Conservation (phyloP, 2,113 vertebrate genomes). For the Sinocyclocheilus anshuiensis region DNA sequence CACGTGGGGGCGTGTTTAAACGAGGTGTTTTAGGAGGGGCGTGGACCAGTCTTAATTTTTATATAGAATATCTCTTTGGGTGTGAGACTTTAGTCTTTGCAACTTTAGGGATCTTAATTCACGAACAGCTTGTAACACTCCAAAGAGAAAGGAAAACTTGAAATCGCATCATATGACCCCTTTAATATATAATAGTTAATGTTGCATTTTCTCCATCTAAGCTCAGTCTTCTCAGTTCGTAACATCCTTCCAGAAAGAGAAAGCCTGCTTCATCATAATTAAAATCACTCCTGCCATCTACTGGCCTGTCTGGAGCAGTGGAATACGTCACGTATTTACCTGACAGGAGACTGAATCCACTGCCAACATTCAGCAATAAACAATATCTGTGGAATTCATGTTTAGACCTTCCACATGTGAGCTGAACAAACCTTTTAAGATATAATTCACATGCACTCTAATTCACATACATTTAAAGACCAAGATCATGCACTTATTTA, state of each 20-base stretch:
- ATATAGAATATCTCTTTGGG: too few relatives aligned
- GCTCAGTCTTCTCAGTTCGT: not conserved
- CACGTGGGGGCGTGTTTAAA: too few relatives aligned
- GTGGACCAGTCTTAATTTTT: too few relatives aligned
- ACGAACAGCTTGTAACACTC: too few relatives aligned
- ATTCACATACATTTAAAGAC: not conserved
- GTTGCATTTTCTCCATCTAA: not conserved
- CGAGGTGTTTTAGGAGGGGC: too few relatives aligned
- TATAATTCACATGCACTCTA: not conserved
- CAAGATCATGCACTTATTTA: not conserved
- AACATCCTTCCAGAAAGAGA: not conserved
- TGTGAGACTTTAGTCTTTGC: too few relatives aligned
- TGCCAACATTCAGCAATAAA: not conserved
- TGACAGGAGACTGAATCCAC: not conserved
- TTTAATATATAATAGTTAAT: not conserved
- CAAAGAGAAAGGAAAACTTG: too few relatives aligned
- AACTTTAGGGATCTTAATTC: too few relatives aligned
- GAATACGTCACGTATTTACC: too few relatives aligned
- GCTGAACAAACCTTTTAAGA: not conserved
- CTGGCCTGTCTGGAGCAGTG: slow-evolving; percentile 1
- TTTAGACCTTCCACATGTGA: not conserved
- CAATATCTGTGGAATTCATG: not conserved
- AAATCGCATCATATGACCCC: too few relatives aligned
- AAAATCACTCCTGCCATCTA: slow-evolving; percentile 53
- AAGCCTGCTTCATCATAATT: not conserved